Percentiles rank a stretch among this genome's conserved stretches.
Conservation (phyloP, 2,113 vertebrate species). For the Eretmochelys imbricata region DNA sequence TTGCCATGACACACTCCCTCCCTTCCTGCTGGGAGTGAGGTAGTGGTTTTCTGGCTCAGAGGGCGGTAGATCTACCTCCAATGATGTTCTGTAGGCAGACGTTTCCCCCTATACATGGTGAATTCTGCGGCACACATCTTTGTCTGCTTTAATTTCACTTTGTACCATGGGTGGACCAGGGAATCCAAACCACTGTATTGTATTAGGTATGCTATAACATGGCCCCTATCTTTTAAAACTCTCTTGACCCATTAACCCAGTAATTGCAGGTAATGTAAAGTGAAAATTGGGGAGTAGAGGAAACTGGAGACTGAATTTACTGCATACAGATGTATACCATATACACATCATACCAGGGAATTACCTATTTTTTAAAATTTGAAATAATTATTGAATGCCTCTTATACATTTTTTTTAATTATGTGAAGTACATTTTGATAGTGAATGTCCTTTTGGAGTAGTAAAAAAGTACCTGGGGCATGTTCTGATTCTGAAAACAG, state of each 20-base stretch:
- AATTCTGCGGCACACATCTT: background rate
- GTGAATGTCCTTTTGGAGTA: background rate
- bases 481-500: background rate
- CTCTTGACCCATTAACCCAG: background rate
- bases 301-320: background rate
- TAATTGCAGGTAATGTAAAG: background rate
- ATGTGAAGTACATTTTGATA: background rate
- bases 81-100: background rate
- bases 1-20: too few species aligned
- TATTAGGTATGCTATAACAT: background rate
- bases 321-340: background rate
- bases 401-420: background rate
- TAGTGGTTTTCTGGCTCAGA: background rate
- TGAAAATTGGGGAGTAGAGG: background rate
- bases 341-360: background rate
- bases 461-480: background rate
- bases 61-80: background rate
- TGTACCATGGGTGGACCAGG: background rate
- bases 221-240: background rate
- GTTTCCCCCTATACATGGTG: background rate
- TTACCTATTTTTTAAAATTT: background rate
- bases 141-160: background rate
- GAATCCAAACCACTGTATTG: background rate
- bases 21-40: background rate
- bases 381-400: background rate